A percentile compares a stretch with the other conserved stretches of the same genome.
These are phyloP conservation scores for Piscicola geometra DNA, from an alignment of 2,888 invertebrate species.

Conservation along the genomic window DNA sequence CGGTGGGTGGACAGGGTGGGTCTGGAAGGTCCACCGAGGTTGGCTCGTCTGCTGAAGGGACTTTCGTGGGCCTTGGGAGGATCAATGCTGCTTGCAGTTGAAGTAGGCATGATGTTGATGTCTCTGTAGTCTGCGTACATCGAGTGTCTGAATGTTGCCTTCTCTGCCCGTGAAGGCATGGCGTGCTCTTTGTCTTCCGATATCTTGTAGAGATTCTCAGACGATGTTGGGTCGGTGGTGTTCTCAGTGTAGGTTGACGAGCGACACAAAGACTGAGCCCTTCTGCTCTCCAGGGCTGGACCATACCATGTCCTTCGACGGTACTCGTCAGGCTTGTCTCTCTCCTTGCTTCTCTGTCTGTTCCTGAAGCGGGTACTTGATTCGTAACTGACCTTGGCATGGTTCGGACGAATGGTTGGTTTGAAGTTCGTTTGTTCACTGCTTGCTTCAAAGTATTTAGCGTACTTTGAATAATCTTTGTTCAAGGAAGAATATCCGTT, in stretches of 20 bases:
- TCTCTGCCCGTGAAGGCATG: neutral
- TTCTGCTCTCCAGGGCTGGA: slow-evolving; percentile 21
- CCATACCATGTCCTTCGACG: slow-evolving; percentile 31
- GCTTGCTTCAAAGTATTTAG: slow-evolving; percentile 12
- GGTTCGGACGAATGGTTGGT: slow-evolving; percentile 26
- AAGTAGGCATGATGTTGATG: neutral
- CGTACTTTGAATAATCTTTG: slow-evolving; percentile 23
- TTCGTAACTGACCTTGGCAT: slow-evolving; percentile 28
- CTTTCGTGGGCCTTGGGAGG: slow-evolving; percentile 2
- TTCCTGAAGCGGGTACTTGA: slow-evolving; percentile 29
- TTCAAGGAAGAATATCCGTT: neutral
- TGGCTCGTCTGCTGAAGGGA: neutral
- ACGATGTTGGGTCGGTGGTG: neutral
- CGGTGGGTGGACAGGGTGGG: slow-evolving; percentile 10
- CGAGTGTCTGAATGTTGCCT: neutral
- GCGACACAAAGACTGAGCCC: slow-evolving; percentile 26
- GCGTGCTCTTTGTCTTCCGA: slow-evolving; percentile 23
- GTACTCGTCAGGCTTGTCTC: slow-evolving; percentile 10
- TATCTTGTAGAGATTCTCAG: slow-evolving; percentile 28
- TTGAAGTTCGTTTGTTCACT: slow-evolving; percentile 4
- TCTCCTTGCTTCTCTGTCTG: slow-evolving; percentile 14
- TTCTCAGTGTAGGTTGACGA: slow-evolving; percentile 24
- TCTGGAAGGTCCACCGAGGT: slow-evolving; percentile 22
- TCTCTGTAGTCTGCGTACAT: neutral
- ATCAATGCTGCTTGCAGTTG: neutral